phyloP scores from a whole-genome alignment of 2,113 vertebrate genomes.

The Pteronura brasiliensis region DNA sequence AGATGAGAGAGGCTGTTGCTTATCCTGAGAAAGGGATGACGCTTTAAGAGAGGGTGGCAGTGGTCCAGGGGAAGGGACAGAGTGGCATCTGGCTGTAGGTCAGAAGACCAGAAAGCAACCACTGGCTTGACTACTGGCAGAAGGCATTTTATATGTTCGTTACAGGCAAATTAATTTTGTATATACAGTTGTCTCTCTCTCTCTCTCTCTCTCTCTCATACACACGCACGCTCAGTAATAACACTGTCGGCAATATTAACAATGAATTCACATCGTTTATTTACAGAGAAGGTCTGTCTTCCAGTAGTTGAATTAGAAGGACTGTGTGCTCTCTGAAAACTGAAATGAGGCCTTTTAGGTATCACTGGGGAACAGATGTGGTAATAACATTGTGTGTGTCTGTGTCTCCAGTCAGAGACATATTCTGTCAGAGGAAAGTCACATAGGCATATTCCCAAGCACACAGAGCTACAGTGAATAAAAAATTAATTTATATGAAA shows the following conservation, averaged over 20 bases:
- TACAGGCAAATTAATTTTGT: too few species aligned
- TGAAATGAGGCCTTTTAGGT: background rate
- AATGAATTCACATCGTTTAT: background rate
- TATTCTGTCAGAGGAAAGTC: too few species aligned
- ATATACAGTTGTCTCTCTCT: background rate
- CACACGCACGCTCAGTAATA: background rate
- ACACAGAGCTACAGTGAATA: background rate
- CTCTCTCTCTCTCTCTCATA: too few species aligned
- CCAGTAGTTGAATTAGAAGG: background rate
- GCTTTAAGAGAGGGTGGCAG: background rate
- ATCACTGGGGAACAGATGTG: background rate
- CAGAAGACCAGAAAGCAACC: background rate
- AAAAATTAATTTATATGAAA: background rate
- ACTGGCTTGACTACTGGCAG: background rate
- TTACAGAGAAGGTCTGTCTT: background rate
- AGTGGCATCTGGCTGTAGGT: background rate
- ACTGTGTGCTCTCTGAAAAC: background rate
- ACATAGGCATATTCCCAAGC: background rate
- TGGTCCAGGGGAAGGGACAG: fast-evolving
- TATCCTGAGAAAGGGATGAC: too few species aligned
- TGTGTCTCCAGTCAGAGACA: too few species aligned
- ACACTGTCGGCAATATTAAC: background rate
- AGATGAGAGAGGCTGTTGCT: background rate
- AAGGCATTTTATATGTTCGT: background rate
- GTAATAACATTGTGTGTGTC: background rate